phyloP scores from a whole-genome alignment of 1,140 invertebrate species.

The Trissolcus basalis region DNA sequence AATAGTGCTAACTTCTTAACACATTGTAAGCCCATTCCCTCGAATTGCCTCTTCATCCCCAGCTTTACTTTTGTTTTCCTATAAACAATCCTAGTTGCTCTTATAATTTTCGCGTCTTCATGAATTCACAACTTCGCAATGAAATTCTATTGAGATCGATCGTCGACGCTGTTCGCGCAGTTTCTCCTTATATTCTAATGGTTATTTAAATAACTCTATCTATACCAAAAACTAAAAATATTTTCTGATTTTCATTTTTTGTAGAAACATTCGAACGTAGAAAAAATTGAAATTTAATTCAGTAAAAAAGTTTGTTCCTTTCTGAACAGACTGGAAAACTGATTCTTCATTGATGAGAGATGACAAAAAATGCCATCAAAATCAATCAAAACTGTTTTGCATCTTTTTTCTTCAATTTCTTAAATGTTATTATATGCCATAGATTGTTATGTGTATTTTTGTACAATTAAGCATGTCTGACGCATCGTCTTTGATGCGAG shows the following conservation, averaged over 20 bases:
- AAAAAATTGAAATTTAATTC: not conserved
- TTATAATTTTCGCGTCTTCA: slow-evolving; percentile 43
- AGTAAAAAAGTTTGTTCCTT: not conserved
- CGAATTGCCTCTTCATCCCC: slow-evolving; percentile 10
- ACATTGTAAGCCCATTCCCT: slow-evolving; percentile 50
- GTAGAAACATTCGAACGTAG: not conserved
- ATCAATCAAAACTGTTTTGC: slow-evolving; percentile 1
- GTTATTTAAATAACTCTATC: no score
- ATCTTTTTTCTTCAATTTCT: no score
- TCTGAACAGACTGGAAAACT: no score
- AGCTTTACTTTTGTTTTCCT: slow-evolving; percentile 38
- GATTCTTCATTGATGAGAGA: no score
- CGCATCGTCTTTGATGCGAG: slow-evolving; percentile 28
- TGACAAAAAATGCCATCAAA: no score
- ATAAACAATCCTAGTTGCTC: slow-evolving; percentile 44
- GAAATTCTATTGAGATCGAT: slow-evolving; percentile 31
- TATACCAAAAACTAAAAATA: no score
- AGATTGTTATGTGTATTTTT: no score
- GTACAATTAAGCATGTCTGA: slow-evolving; percentile 23
- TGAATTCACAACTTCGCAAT: slow-evolving; percentile 28
- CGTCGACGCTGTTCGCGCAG: slow-evolving; percentile 4
- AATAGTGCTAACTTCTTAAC: slow-evolving; percentile 56
- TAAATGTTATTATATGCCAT: no score
- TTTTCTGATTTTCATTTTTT: no score
- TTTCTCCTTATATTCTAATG: not conserved